Conservation (phyloP, 2,113 vertebrate genomes). For the Pelvicachromis taeniatus region DNA sequence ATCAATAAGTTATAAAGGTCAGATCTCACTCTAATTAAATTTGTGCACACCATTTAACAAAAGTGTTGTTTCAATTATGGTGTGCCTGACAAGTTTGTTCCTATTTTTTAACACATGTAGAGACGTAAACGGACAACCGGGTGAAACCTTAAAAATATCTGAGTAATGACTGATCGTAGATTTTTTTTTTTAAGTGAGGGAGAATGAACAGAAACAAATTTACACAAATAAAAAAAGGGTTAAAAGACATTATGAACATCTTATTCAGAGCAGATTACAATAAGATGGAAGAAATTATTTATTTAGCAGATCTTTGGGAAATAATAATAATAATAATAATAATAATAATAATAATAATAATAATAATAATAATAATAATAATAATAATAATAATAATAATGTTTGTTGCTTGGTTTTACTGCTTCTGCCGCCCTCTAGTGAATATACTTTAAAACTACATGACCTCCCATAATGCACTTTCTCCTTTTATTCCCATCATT, state of each 20-base stretch:
- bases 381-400: background rate
- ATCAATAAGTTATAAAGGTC: background rate
- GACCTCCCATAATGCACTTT: conserved; percentile 46
- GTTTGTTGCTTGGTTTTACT: background rate
- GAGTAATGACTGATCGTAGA: background rate
- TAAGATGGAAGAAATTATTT: background rate
- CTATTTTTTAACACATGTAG: background rate
- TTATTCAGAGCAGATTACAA: background rate
- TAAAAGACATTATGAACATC: background rate
- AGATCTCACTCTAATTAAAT: background rate
- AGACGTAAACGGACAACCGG: background rate
- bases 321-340: background rate
- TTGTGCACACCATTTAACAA: background rate
- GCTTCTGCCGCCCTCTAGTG: conserved; percentile 29
- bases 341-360: background rate
- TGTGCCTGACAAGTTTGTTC: background rate
- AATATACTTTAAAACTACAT: background rate
- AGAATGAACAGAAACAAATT: background rate
- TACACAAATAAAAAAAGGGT: background rate
- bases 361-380: background rate
- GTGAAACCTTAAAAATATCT: background rate
- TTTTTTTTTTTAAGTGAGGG: background rate
- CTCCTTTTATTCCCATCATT: conserved; percentile 50
- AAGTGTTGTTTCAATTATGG: background rate
- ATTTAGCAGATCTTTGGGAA: background rate